Percentiles rank a stretch among this genome's conserved stretches.
phyloP scores from a whole-genome alignment of 2,888 invertebrate species.

The Hydrotaea diabolus region DNA sequence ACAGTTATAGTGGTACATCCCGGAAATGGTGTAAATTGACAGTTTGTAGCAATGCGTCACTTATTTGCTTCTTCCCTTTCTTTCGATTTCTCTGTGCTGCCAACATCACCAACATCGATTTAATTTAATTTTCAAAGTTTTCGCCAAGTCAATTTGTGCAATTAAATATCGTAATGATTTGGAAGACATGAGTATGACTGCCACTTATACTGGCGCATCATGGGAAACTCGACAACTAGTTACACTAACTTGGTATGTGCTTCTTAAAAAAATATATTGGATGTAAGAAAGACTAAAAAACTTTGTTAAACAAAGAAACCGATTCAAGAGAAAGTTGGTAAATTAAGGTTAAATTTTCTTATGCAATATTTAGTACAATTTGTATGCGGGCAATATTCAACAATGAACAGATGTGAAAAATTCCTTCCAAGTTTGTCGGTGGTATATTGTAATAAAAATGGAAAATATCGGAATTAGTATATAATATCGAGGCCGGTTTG shows the following conservation, averaged over 20 bases:
- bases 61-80: neutral
- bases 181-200: constrained; percentile 1
- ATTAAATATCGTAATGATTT: constrained; percentile 37
- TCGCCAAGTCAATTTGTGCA: constrained; percentile 23
- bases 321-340: neutral
- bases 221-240: neutral
- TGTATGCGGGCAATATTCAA: too few relatives aligned
- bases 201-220: neutral
- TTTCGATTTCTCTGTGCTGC: neutral
- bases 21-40: too few relatives aligned
- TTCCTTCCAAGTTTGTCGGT: too few relatives aligned
- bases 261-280: constrained; percentile 7
- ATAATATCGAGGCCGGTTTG: too few relatives aligned
- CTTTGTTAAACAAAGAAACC: neutral
- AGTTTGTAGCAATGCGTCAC: constrained; percentile 26
- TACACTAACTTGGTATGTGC: neutral
- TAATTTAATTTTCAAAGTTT: constrained; percentile 21
- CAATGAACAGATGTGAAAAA: too few relatives aligned
- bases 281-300: neutral
- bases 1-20: too few relatives aligned
- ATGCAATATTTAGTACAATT: too few relatives aligned
- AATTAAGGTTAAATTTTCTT: too few relatives aligned
- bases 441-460: too few relatives aligned
- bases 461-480: too few relatives aligned
- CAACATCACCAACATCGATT: neutral